phyloP scores from a whole-genome alignment of 2,113 vertebrate species.

The Syrrhaptes paradoxus region DNA sequence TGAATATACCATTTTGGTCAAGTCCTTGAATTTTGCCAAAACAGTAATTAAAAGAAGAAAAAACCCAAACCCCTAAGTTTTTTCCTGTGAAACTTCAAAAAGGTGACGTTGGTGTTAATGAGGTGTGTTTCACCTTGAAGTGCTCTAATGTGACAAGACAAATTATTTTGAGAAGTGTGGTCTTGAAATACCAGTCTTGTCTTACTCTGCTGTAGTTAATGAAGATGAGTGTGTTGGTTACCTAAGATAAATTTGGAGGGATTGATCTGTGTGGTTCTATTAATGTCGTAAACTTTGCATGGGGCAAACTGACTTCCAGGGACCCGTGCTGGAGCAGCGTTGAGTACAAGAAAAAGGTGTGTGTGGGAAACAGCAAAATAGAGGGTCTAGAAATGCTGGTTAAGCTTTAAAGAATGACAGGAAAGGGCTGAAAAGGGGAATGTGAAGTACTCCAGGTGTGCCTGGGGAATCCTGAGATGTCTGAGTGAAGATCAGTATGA shows the following conservation, averaged over 20 bases:
- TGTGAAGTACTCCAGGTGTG: background rate
- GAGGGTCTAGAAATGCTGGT: background rate
- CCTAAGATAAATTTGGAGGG: background rate
- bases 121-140: background rate
- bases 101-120: background rate
- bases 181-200: background rate
- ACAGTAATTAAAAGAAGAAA: background rate
- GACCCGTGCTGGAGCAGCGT: background rate
- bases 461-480: background rate
- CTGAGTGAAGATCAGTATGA: background rate
- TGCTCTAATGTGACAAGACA: background rate
- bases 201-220: background rate
- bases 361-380: background rate
- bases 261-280: background rate
- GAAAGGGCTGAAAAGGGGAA: background rate
- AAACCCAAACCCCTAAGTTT: fast-evolving
- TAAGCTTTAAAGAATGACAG: background rate
- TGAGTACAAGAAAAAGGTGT: background rate
- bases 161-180: background rate
- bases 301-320: background rate
- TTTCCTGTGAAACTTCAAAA: background rate
- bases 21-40: background rate
- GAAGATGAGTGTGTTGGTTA: background rate
- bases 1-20: background rate
- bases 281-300: background rate